phyloP scores from a whole-genome alignment of 2,888 invertebrate genomes.

The Tipula confusa region DNA sequence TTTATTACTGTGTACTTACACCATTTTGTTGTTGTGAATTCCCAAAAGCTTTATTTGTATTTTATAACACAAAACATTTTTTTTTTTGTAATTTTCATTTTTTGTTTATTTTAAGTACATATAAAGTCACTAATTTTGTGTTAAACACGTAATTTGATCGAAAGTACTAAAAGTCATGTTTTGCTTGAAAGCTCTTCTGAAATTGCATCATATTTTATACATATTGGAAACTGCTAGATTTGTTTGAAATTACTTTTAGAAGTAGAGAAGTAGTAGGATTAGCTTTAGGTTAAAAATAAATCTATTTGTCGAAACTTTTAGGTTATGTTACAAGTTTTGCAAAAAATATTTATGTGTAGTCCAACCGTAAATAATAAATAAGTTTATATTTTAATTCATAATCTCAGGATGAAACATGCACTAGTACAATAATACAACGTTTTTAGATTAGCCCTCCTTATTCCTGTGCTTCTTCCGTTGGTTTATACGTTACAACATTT shows the following conservation, averaged over 20 bases:
- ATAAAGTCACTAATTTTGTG: background rate
- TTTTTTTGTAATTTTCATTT: background rate
- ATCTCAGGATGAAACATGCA: background rate
- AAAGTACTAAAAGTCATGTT: background rate
- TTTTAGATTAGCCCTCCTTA: too few species aligned
- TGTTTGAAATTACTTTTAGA: background rate
- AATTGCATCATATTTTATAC: too few species aligned
- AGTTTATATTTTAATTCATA: background rate
- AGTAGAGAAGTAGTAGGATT: too few species aligned
- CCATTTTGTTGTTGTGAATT: background rate
- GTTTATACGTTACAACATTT: background rate
- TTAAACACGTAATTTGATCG: background rate
- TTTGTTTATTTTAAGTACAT: background rate
- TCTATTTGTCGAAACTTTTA: background rate
- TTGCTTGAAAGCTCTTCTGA: background rate
- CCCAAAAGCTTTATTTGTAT: conserved; percentile 8
- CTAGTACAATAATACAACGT: background rate
- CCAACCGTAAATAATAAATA: background rate
- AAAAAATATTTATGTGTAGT: background rate
- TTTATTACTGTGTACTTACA: conserved; percentile 7
- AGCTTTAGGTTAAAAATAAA: background rate
- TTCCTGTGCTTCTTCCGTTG: background rate
- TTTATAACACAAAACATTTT: background rate
- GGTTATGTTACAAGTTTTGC: too few species aligned
- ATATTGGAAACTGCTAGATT: background rate